Conservation (phyloP, 2,797 vertebrate species). For the Coracias cyanogaster region DNA sequence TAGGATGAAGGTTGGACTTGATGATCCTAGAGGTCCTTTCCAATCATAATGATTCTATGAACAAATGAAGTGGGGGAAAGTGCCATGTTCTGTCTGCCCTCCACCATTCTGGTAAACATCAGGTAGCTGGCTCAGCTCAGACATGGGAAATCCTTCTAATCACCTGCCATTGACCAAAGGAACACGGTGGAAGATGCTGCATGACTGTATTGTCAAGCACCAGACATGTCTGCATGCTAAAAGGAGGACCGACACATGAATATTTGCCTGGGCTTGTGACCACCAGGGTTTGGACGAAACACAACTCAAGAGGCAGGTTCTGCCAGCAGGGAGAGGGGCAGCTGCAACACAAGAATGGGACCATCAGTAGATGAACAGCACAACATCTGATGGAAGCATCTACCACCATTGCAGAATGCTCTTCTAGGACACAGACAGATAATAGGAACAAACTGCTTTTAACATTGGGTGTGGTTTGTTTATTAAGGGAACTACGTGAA, state of each 20-base stretch:
- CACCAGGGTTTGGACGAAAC: background rate
- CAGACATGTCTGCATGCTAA: background rate
- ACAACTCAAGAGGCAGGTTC: accelerated
- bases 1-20: too few species aligned
- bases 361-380: background rate
- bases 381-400: background rate
- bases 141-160: background rate
- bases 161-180: background rate
- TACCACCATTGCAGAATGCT: accelerated
- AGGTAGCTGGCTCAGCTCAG: background rate
- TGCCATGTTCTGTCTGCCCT: background rate
- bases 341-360: background rate
- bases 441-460: background rate
- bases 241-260: background rate
- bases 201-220: background rate
- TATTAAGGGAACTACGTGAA: background rate
- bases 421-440: background rate
- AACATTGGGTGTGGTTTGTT: background rate
- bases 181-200: background rate
- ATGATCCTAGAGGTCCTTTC: too few species aligned
- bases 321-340: background rate
- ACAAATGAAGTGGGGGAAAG: background rate
- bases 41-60: too few species aligned
- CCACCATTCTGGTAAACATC: background rate
- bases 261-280: background rate